A percentile compares a stretch with the other conserved stretches of the same genome.
phyloP scores from a whole-genome alignment of 2,797 vertebrate genomes.

The Pangasius mekongensis region DNA sequence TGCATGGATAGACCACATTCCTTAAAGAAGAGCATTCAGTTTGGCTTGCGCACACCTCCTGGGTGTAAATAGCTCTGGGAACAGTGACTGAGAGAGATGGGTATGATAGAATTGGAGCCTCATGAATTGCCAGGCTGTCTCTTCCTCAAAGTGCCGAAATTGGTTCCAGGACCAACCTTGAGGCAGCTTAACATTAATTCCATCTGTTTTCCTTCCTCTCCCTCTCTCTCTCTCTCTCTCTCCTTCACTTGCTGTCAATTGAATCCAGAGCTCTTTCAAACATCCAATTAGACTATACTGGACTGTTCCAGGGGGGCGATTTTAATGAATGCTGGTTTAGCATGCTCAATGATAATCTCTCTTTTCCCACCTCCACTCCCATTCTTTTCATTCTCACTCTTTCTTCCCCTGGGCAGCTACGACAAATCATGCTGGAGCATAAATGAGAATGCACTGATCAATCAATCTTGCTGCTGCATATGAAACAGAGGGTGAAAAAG shows the following conservation, averaged over 20 bases:
- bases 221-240: constrained; percentile 17
- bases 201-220: constrained; percentile 42
- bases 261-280: constrained; percentile 56
- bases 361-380: neutral
- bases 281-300: constrained; percentile 54
- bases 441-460: constrained; percentile 59
- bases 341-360: constrained; percentile 49
- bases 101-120: constrained; percentile 25
- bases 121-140: constrained; percentile 23
- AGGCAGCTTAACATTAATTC: constrained; percentile 49
- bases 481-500: constrained; percentile 27
- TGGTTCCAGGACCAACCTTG: constrained; percentile 57
- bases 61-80: constrained; percentile 4
- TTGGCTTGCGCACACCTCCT: neutral
- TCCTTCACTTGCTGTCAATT: constrained; percentile 46
- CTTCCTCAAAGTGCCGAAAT: constrained; percentile 50
- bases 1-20: neutral
- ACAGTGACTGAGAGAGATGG: neutral
- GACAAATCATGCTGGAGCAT: constrained; percentile 45
- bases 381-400: constrained; percentile 16
- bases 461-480: constrained; percentile 47
- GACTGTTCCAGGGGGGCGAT: constrained; percentile 40
- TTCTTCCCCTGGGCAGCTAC: constrained; percentile 32
- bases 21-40: constrained; percentile 5
- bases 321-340: constrained; percentile 58